phyloP scores from a whole-genome alignment of 2,888 invertebrate species.

The Tuta absoluta region DNA sequence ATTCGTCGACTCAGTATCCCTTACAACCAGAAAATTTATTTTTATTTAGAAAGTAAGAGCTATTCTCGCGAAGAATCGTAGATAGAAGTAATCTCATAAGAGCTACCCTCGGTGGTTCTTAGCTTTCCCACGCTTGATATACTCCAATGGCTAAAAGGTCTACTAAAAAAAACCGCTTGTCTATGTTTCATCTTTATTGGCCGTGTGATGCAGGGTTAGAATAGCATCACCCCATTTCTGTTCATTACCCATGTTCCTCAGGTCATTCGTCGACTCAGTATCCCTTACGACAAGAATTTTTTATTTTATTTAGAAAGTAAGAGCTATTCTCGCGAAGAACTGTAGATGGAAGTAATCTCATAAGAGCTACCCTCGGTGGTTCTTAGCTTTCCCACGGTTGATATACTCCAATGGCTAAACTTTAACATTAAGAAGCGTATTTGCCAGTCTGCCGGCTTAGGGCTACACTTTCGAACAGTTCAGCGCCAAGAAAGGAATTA shows the following conservation, averaged over 20 bases:
- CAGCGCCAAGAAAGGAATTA: conserved; percentile 14
- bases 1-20: no score
- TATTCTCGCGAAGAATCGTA: conserved; percentile 18
- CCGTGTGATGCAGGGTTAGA: no score
- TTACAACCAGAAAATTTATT: no score
- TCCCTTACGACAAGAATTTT: no score
- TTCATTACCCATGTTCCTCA: no score
- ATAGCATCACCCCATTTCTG: no score
- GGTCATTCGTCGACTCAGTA: no score
- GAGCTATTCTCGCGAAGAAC: conserved; percentile 21
- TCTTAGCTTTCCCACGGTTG: conserved; percentile 35
- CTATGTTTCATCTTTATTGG: no score
- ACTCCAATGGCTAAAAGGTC: conserved; percentile 42
- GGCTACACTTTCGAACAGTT: conserved; percentile 27
- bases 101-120: conserved; percentile 27
- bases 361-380: conserved; percentile 24
- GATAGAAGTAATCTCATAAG: conserved; percentile 29
- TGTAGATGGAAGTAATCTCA: conserved; percentile 30
- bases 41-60: conserved; percentile 27
- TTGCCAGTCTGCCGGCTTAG: conserved; percentile 33
- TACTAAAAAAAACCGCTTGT: no score
- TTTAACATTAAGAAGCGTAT: conserved; percentile 41
- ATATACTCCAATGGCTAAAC: conserved; percentile 41
- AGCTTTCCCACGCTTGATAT: conserved; percentile 36
- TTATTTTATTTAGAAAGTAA: conserved; percentile 26